These are phyloP conservation scores for Callinectes sapidus DNA, from an alignment of 2,888 invertebrate genomes.

Conservation along the genomic window DNA sequence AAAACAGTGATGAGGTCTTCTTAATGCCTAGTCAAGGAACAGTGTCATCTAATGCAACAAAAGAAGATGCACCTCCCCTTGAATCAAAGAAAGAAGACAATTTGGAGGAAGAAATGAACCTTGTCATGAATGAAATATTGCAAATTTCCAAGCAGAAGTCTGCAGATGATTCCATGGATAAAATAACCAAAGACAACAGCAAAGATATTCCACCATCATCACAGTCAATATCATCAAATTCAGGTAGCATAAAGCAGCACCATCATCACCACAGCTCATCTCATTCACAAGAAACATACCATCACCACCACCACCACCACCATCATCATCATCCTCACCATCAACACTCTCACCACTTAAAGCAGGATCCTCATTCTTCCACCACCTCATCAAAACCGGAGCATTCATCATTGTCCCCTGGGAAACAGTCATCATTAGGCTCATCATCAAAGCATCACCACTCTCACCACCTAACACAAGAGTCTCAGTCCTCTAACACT, in stretches of 20 bases:
- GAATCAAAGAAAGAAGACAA: slow-evolving; percentile 63
- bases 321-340: slow-evolving; percentile 4
- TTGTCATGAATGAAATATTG: slow-evolving; percentile 72
- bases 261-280: slow-evolving; percentile 34
- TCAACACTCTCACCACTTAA: background rate
- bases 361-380: background rate
- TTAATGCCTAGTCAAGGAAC: background rate
- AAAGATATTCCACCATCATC: background rate
- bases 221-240: background rate
- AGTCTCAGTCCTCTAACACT: background rate
- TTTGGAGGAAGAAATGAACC: slow-evolving; percentile 69
- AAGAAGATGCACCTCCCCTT: background rate
- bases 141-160: slow-evolving; percentile 70
- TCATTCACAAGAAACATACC: slow-evolving; percentile 25
- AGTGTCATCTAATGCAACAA: background rate
- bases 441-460: slow-evolving; percentile 6
- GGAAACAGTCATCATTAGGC: slow-evolving; percentile 16
- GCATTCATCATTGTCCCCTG: background rate
- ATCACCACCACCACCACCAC: slow-evolving; percentile 12
- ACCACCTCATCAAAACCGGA: background rate
- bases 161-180: slow-evolving; percentile 44
- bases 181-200: background rate
- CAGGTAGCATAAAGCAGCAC: slow-evolving; percentile 41
- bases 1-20: background rate
- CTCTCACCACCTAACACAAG: background rate